Evolutionary conservation across 2,888 invertebrate genomes (phyloP).

Genomic region (Emmelina monodactyla): DNA sequence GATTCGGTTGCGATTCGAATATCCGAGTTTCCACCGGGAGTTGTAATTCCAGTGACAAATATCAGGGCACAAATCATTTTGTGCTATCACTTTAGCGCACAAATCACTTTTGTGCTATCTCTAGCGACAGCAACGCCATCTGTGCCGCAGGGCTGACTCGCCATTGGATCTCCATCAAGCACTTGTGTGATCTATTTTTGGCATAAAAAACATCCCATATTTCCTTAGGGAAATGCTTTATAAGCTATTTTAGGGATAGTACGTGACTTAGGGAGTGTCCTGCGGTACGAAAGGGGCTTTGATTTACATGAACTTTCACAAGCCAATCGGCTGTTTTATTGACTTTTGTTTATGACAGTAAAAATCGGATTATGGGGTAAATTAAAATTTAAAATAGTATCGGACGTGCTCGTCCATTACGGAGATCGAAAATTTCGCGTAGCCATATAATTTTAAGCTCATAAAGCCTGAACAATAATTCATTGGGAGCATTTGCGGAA

Average conservation of each 20-base stretch:
- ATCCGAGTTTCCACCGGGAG: constrained; percentile 50
- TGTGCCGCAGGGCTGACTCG: constrained; percentile 54
- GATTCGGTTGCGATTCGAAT: constrained; percentile 36
- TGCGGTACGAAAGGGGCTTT: too few species aligned
- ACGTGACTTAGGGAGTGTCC: constrained; percentile 50
- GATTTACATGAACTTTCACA: too few species aligned
- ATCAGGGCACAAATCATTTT: constrained; percentile 65
- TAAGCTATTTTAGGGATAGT: constrained; percentile 52
- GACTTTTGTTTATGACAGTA: too few species aligned
- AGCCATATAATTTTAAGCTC: constrained; percentile 66
- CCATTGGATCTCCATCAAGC: constrained; percentile 64
- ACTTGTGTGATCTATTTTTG: constrained; percentile 62
- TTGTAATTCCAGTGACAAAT: constrained; percentile 67
- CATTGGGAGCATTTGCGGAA: constrained; percentile 64
- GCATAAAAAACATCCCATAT: constrained; percentile 58
- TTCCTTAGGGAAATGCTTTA: constrained; percentile 59
- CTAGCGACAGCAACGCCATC: constrained; percentile 56
- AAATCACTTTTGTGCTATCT: constrained; percentile 66
- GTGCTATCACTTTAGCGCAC: too few species aligned
- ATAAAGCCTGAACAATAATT: constrained; percentile 62
- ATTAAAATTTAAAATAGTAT: too few species aligned
- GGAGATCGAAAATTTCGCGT: constrained; percentile 64
- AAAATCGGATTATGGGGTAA: neutral
- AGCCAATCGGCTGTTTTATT: too few species aligned
- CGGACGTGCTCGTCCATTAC: constrained; percentile 41